These are phyloP conservation scores for Montifringilla adamsi DNA, from an alignment of 2,113 vertebrate genomes.

Conservation along the genomic window DNA sequence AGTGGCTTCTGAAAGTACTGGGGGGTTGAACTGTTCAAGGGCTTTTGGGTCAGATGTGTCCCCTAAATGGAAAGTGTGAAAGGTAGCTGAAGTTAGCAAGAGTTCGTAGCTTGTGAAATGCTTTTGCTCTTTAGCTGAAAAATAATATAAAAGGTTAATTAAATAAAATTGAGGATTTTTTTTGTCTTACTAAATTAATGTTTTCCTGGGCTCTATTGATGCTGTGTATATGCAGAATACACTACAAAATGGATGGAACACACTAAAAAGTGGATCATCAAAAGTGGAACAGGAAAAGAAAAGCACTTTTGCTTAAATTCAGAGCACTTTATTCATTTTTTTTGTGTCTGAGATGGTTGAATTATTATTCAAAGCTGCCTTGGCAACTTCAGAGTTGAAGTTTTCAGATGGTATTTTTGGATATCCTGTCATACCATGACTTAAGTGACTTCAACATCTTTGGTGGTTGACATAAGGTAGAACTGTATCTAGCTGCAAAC, in stretches of 20 bases:
- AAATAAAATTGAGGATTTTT: not conserved
- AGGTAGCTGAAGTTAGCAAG: not conserved
- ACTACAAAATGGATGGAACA: not conserved
- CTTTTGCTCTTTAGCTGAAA: not conserved
- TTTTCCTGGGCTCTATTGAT: not conserved
- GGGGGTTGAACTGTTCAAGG: not conserved
- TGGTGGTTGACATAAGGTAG: not conserved
- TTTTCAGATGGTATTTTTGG: not conserved
- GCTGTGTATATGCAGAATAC: not conserved
- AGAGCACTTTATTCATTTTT: not conserved
- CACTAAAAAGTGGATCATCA: not conserved
- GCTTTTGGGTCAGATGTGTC: not conserved
- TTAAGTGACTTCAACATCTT: not conserved
- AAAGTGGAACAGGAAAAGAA: not conserved
- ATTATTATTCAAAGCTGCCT: not conserved
- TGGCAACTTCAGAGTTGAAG: not conserved
- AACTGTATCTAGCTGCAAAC: not conserved
- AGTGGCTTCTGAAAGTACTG: not conserved
- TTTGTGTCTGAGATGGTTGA: not conserved
- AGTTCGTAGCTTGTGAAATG: not conserved
- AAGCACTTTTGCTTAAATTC: not conserved
- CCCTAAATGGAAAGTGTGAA: not conserved
- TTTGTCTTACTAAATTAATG: not conserved
- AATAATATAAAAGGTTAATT: not conserved
- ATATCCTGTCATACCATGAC: not conserved